Evolutionary conservation across 2,113 vertebrate species (phyloP).

Genomic region (Atrichornis clamosus): DNA sequence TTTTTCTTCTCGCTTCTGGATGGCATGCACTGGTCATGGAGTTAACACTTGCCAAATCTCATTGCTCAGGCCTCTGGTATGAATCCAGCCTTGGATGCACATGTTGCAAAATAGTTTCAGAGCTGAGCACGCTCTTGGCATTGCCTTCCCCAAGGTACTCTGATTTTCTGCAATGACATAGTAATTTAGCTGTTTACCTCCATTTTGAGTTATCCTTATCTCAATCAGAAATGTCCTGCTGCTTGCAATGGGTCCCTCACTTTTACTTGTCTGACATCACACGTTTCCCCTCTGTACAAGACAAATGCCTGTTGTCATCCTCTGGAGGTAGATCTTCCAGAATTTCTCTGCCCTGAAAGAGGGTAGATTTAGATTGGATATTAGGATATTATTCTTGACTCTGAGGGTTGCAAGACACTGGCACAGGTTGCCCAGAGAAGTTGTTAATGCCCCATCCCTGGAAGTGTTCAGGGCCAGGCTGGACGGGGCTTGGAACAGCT

Average conservation of each 20-base stretch:
- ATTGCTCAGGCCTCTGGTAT: slow-evolving; percentile 4
- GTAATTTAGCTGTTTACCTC: neutral
- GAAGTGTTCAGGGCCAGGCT: neutral
- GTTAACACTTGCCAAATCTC: neutral
- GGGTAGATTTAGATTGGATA: neutral
- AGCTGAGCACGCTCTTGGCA: neutral
- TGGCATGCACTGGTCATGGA: neutral
- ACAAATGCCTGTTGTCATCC: neutral
- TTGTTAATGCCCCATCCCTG: neutral
- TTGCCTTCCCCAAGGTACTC: neutral
- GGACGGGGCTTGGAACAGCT: neutral
- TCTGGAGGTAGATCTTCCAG: neutral
- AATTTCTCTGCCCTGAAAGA: neutral
- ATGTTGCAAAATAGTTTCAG: neutral
- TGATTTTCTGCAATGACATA: neutral
- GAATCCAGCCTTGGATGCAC: neutral
- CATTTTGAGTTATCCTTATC: neutral
- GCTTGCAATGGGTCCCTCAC: neutral
- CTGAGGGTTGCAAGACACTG: neutral
- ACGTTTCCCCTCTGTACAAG: neutral
- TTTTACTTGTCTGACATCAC: neutral
- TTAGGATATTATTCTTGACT: neutral
- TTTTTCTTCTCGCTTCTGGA: slow-evolving; percentile 20
- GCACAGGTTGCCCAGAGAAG: neutral
- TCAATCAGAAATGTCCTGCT: neutral